These are phyloP conservation scores for Amiota communis DNA, from an alignment of 2,888 invertebrate species.

Conservation along the genomic window DNA sequence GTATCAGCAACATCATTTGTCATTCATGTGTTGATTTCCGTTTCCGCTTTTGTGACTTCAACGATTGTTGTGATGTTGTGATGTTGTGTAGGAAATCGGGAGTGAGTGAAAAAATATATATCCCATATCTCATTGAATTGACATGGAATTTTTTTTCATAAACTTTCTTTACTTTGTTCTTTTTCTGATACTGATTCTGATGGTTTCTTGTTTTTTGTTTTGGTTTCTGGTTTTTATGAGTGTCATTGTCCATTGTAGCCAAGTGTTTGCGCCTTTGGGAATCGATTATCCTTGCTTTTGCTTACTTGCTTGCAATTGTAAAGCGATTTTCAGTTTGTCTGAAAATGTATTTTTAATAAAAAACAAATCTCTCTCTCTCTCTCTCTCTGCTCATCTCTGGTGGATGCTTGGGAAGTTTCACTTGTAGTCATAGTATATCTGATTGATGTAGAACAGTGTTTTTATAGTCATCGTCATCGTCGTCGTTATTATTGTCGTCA, in stretches of 20 bases:
- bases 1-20: conserved; percentile 60
- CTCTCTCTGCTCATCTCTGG: too few relatives aligned
- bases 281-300: conserved; percentile 69
- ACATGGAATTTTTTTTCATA: not conserved
- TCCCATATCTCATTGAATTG: not conserved
- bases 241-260: conserved; percentile 27
- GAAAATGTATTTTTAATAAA: conserved; percentile 10
- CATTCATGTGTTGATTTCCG: conserved; percentile 72
- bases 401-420: too few relatives aligned
- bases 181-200: not conserved
- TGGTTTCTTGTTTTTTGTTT: not conserved
- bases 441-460: conserved; percentile 18
- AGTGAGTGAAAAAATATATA: too few relatives aligned
- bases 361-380: too few relatives aligned
- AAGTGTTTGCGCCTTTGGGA: conserved; percentile 72
- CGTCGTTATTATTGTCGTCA: conserved; percentile 42
- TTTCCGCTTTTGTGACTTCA: conserved; percentile 52
- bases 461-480: not conserved
- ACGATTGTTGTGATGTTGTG: not conserved
- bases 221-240: conserved; percentile 8
- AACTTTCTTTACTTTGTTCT: not conserved
- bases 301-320: conserved; percentile 62
- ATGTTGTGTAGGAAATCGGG: too few relatives aligned
- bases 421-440: not conserved
- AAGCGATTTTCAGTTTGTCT: conserved; percentile 71